These are phyloP conservation scores for Triplophysa bombifrons DNA, from an alignment of 2,797 vertebrate genomes.

Conservation along the genomic window DNA sequence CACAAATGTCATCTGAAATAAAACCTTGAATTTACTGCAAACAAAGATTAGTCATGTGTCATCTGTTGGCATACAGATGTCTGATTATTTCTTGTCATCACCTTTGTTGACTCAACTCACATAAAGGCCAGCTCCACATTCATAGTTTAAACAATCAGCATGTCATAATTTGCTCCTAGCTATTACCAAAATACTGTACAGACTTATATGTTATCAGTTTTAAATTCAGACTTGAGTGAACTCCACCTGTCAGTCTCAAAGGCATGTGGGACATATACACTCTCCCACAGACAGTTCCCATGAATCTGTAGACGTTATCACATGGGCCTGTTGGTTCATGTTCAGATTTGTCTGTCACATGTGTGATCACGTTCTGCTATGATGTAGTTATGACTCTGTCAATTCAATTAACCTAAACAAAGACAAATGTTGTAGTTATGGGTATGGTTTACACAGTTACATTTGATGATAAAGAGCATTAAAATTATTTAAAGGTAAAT, in stretches of 20 bases:
- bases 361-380: not conserved
- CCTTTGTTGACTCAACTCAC: slow-evolving; percentile 7
- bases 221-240: too few species aligned
- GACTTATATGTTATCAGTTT: not conserved
- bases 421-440: not conserved
- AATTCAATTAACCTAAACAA: not conserved
- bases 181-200: not conserved
- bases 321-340: slow-evolving; percentile 48
- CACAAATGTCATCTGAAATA: not conserved
- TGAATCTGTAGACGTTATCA: slow-evolving; percentile 27
- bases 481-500: too few species aligned
- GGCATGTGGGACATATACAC: not conserved
- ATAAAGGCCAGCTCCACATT: not conserved
- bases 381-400: slow-evolving; percentile 8
- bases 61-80: slow-evolving; percentile 30
- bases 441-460: too few species aligned
- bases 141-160: not conserved
- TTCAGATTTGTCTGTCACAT: not conserved
- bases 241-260: not conserved
- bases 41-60: slow-evolving; percentile 33
- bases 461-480: too few species aligned
- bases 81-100: slow-evolving; percentile 37
- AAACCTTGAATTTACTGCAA: slow-evolving; percentile 15
- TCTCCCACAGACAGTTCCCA: not conserved
- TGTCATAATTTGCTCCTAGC: not conserved